Evolutionary conservation across 1,140 invertebrate genomes (phyloP), one percentile per base, ranked within the genome.

Genomic region (Plectrocnemia conspersa): DNA sequence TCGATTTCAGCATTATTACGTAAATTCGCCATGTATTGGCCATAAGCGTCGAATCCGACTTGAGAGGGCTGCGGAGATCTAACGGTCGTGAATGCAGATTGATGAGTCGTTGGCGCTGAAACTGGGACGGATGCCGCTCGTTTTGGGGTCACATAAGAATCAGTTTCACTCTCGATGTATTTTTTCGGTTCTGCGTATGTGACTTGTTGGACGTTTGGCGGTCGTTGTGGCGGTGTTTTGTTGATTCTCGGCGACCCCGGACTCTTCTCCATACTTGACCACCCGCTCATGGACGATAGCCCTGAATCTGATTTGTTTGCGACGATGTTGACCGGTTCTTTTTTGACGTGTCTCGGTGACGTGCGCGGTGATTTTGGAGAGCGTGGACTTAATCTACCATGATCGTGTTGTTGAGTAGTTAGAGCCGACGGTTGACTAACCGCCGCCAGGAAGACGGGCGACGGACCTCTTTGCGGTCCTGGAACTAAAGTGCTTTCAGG

Each of bases 191-290:
- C 58, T 19, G 53, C 35, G 42, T 60, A 60, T 22, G 35, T 35
- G 3, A 32, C 7, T n/a, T 44, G 29, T 33, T 22, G 32, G 15
- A 35, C 23, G 18, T 29, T 54, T 53, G 36, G 48, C n/a, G 59
- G 42, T 54, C 35, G 36, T 25, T 47, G 42, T 52, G 73, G 70
- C 11, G 61, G 52, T 25, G 66, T 63, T 63, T 71, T 65, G 16
- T 68, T 69, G 21, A 68, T 73, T 68, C 73, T 74, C 0, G 86
- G 84, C 1, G 84, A 88, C 42, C 82, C 83, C 9, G 86, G 87
- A 22, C 87, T 89, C 73, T 90, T 91, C 70, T 90, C 88, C 58
- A 88, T 68, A 66, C 83, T 88, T 7, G 86, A 89, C 82, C 88
- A 89, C 11, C 84, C 84, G 67, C 86, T 91, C 81, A 91, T 86